These are phyloP conservation scores for Tringa solitaria DNA, from an alignment of 2,113 vertebrate genomes.

Conservation along the genomic window DNA sequence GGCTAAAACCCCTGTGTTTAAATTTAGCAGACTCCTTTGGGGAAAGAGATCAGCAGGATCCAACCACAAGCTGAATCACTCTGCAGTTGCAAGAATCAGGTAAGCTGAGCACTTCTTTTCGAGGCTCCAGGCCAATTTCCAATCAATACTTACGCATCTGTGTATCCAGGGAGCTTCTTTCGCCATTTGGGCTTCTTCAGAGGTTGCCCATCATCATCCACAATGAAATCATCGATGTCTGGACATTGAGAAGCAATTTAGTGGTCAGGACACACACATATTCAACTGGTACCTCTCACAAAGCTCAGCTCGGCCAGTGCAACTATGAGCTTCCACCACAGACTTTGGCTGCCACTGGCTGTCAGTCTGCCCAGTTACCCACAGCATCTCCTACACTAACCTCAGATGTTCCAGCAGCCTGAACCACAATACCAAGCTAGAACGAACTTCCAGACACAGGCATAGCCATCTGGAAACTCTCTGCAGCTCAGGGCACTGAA, in stretches of 20 bases:
- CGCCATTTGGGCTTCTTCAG: slow-evolving; percentile 93
- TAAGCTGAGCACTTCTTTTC: neutral
- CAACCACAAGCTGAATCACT: slow-evolving; percentile 4
- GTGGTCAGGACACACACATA: neutral
- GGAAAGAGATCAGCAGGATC: neutral
- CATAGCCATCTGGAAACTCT: neutral
- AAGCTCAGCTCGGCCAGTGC: neutral
- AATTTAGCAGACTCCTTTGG: neutral
- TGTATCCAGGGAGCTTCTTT: slow-evolving; percentile 95
- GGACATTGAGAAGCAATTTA: neutral
- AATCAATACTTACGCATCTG: slow-evolving; percentile 88
- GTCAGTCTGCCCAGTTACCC: neutral
- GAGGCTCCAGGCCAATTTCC: neutral
- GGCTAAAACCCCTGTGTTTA: neutral
- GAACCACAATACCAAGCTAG: neutral
- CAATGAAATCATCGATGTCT: slow-evolving; percentile 98
- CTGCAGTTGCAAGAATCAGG: neutral
- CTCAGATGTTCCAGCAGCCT: neutral
- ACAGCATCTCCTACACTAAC: neutral
- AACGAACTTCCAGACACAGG: neutral
- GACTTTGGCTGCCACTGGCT: neutral
- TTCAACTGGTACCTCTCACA: neutral
- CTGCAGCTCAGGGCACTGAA: neutral
- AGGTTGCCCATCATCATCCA: slow-evolving; percentile 96
- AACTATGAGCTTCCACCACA: neutral